Conservation (phyloP, 2,888 invertebrate genomes). For the Thelaira solivaga region DNA sequence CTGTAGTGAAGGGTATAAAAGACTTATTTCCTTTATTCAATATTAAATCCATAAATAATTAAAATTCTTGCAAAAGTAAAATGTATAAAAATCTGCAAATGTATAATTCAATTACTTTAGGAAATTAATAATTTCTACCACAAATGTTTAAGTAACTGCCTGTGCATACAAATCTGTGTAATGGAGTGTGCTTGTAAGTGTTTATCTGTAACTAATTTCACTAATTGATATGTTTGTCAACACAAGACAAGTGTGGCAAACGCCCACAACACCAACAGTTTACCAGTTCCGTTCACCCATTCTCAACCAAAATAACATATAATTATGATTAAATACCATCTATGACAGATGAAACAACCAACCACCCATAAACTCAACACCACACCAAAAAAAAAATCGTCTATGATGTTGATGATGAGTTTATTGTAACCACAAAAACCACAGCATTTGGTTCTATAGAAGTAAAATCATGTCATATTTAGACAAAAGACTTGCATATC, state of each 20-base stretch:
- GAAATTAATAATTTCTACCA: slow-evolving; percentile 27
- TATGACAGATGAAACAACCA: slow-evolving; percentile 23
- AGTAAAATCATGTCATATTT: slow-evolving; percentile 55
- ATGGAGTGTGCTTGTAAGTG: slow-evolving; percentile 4
- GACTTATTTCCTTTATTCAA: not conserved
- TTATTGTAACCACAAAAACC: slow-evolving; percentile 44
- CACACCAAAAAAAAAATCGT: too few relatives aligned
- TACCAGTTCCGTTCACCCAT: not conserved
- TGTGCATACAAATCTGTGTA: not conserved
- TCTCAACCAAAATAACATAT: slow-evolving; percentile 32
- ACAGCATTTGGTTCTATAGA: slow-evolving; percentile 9
- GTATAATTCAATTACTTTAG: slow-evolving; percentile 56
- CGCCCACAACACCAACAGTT: slow-evolving; percentile 42
- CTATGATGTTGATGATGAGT: not conserved
- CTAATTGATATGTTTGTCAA: slow-evolving; percentile 69
- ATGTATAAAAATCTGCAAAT: not conserved
- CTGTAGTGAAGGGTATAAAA: too few relatives aligned
- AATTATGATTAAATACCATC: slow-evolving; percentile 50
- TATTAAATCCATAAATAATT: not conserved
- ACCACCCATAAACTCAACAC: not conserved
- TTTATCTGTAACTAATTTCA: slow-evolving; percentile 67
- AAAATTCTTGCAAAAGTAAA: not conserved
- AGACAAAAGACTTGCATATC: too few relatives aligned
- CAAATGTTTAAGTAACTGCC: not conserved
- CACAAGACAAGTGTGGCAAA: slow-evolving; percentile 57